These are phyloP conservation scores for Scaptomyza parva DNA, from an alignment of 2,888 invertebrate genomes.

Conservation along the genomic window DNA sequence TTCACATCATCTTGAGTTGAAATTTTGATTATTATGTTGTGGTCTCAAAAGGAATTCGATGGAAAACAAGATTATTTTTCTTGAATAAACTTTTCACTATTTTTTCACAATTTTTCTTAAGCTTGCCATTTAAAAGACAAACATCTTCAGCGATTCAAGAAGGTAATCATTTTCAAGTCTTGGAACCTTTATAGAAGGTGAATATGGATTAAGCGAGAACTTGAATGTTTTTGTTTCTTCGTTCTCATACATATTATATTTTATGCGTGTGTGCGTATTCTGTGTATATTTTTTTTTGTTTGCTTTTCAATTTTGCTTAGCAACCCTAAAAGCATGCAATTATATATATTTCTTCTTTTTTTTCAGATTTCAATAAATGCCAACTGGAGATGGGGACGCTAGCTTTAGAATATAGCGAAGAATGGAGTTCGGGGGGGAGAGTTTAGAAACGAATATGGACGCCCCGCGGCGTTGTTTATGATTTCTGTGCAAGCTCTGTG, in stretches of 20 bases:
- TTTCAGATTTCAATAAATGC: slow-evolving; percentile 75
- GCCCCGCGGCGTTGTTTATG: slow-evolving; percentile 75
- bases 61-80: too few species aligned
- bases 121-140: too few species aligned
- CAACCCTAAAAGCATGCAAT: slow-evolving; percentile 79
- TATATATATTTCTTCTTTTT: slow-evolving; percentile 67
- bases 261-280: slow-evolving; percentile 17
- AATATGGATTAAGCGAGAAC: slow-evolving; percentile 20
- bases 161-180: background rate
- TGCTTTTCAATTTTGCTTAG: slow-evolving; percentile 63
- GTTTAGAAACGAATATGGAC: slow-evolving; percentile 54
- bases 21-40: background rate
- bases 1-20: too few species aligned
- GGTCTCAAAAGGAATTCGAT: background rate
- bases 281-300: slow-evolving; percentile 27
- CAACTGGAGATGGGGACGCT: slow-evolving; percentile 30
- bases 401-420: background rate
- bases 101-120: too few species aligned
- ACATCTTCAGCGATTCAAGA: background rate
- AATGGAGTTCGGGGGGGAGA: background rate
- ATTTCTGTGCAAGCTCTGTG: slow-evolving; percentile 62
- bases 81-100: too few species aligned
- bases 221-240: slow-evolving; percentile 7
- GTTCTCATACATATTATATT: background rate
- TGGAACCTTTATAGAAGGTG: slow-evolving; percentile 4